Percentiles rank a stretch among this genome's conserved stretches.
Conservation (phyloP, 2,797 vertebrate species). For the Echiichthys vipera region DNA sequence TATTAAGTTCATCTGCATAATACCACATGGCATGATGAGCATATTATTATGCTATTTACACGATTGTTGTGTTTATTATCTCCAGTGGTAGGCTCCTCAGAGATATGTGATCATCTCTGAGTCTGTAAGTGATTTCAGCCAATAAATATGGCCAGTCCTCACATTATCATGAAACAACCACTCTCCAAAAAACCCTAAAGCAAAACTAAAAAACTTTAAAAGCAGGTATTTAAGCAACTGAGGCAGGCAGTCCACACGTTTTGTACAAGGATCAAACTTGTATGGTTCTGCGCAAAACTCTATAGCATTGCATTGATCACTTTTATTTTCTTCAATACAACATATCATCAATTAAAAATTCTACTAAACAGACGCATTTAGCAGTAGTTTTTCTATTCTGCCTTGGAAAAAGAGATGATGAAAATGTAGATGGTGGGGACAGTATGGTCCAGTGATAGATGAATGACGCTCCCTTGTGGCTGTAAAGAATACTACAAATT, state of each 20-base stretch:
- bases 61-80: constrained; percentile 22
- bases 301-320: not conserved
- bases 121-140: not conserved
- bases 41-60: constrained; percentile 48
- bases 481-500: not conserved
- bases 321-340: not conserved
- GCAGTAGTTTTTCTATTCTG: not conserved
- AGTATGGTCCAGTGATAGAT: not conserved
- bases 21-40: constrained; percentile 28
- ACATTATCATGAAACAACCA: not conserved
- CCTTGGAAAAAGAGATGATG: not conserved
- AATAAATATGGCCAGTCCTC: not conserved
- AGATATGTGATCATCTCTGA: not conserved
- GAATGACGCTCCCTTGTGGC: constrained; percentile 51
- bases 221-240: not conserved
- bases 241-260: not conserved
- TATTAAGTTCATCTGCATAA: constrained; percentile 46
- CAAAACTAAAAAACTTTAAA: accelerated
- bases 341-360: not conserved
- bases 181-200: not conserved
- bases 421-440: not conserved
- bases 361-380: not conserved
- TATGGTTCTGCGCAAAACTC: not conserved
- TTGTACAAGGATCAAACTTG: not conserved
- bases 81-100: not conserved